Conservation (phyloP, 2,888 invertebrate species). For the Drosophila mimetica region DNA sequence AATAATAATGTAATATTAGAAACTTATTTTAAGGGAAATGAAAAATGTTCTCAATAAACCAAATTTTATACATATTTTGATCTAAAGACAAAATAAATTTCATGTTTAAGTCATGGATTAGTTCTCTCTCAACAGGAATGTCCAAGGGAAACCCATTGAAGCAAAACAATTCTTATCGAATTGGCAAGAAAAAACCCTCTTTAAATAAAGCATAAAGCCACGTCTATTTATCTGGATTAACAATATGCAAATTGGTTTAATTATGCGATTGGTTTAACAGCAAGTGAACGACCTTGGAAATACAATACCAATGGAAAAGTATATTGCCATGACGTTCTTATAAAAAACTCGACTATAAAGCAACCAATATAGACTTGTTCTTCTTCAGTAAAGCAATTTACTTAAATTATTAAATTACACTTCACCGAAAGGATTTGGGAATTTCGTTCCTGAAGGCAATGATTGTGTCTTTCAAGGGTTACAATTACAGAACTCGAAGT, state of each 20-base stretch:
- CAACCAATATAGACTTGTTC: too few species aligned
- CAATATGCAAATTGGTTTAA: constrained; percentile 26
- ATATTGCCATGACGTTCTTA: neutral
- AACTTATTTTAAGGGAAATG: too few species aligned
- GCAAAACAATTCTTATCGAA: neutral
- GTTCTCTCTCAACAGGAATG: too few species aligned
- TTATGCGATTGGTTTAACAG: constrained; percentile 14
- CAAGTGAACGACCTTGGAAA: constrained; percentile 28
- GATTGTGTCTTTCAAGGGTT: constrained; percentile 3
- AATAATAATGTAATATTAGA: too few species aligned
- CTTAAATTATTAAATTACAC: neutral
- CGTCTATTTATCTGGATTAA: neutral
- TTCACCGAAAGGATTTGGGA: too few species aligned
- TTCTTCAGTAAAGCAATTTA: too few species aligned
- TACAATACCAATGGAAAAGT: constrained; percentile 8
- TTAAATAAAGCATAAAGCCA: neutral
- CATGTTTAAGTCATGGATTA: too few species aligned
- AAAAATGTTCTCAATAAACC: too few species aligned
- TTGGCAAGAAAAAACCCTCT: neutral
- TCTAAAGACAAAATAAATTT: too few species aligned
- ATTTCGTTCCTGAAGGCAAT: neutral
- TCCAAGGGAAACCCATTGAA: neutral
- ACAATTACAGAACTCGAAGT: neutral
- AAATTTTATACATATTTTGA: too few species aligned
- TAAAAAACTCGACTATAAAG: neutral